Evolutionary conservation across 2,113 vertebrate genomes (phyloP), one percentile per base, ranked within the genome.

Genomic region (Himantopus leucocephalus): DNA sequence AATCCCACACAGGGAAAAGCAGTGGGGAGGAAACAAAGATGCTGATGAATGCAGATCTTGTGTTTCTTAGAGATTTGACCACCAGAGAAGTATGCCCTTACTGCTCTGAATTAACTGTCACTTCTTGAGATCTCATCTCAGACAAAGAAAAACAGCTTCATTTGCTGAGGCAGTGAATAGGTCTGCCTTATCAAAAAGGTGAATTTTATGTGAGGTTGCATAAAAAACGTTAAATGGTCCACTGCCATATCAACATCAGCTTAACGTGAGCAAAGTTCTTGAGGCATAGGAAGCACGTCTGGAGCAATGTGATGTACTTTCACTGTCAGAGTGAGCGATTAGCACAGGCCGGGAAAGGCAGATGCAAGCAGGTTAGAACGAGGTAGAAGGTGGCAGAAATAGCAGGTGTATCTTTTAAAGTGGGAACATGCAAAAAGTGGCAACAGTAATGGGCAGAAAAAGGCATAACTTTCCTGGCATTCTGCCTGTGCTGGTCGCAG

Each of bases 391-490:
- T 8, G 21, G 39, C 30, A 92, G 70, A 64, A 74, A 81, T 35
- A 87, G 12, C 16, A 78, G 41, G 12, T 35, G 4, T 34, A 60
- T 39, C 30, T 10, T 92, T 81, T 59, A 47, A 87, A 64, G 10
- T 7, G 18, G 30, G 10, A 81, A 52, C 12, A 47, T 7, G 6
- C 5, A 55, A 92, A 91, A 78, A 78, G 17, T 56, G 43, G 66
- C 34, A 90, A 53, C 6, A 48, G 30, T 9, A 91, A 87, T 11
- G 24, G 66, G 47, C 39, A 89, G 66, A 52, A 87, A 95, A 89
- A 94, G 72, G 52, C 43, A 52, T 78, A 85, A 91, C 17, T 87
- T 94, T 64, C 35, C 48, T 87, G 84, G 81, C 94, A 92, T 75
- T 87, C 39, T 88, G 81, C 81, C 90, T 66, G 22, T 45, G 24